Conservation (phyloP, 2,113 vertebrate species). For the Apodemus speciosus region DNA sequence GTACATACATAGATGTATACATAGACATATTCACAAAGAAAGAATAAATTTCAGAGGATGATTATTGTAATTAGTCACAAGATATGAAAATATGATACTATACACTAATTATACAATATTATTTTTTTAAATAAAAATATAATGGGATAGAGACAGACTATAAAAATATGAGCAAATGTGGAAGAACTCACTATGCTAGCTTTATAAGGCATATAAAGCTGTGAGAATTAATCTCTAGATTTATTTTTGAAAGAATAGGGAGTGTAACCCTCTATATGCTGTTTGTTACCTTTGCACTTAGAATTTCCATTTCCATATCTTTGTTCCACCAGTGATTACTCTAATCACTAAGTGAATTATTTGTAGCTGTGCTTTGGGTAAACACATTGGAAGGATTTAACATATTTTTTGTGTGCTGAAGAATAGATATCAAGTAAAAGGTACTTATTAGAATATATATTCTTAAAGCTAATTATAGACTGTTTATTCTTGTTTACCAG, state of each 20-base stretch:
- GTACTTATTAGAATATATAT: not conserved
- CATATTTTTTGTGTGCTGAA: not conserved
- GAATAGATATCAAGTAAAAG: constrained; percentile 29
- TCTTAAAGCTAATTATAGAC: not conserved
- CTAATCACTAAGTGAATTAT: constrained; percentile 11
- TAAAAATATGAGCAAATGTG: not conserved
- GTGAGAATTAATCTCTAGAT: not conserved
- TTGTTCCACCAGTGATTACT: not conserved
- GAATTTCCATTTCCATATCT: not conserved
- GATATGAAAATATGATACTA: not conserved
- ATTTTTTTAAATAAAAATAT: not conserved
- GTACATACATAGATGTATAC: not conserved
- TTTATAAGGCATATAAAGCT: not conserved
- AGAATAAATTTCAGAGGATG: not conserved
- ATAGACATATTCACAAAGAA: not conserved
- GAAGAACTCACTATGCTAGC: not conserved
- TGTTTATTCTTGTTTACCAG: not conserved
- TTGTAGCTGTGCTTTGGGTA: not conserved
- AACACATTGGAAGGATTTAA: not conserved
- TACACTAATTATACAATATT: not conserved
- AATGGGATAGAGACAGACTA: not conserved
- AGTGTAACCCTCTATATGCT: not conserved
- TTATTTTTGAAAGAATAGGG: not conserved
- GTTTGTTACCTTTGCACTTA: not conserved
- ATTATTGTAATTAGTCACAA: not conserved